phyloP scores from a whole-genome alignment of 2,797 vertebrate species.

The Crenuchus spilurus region DNA sequence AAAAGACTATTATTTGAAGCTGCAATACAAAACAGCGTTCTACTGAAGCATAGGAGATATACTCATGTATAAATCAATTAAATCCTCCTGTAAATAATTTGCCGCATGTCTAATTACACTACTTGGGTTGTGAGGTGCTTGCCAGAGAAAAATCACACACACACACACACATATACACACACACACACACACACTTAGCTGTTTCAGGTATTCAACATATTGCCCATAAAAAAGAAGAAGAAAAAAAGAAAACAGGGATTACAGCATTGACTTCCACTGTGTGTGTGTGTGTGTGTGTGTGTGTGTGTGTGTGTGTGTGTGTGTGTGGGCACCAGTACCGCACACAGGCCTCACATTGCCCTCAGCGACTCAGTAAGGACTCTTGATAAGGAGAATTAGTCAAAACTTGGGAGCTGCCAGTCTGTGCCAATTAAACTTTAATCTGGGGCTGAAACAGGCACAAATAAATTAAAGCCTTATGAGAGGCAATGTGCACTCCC shows the following conservation, averaged over 20 bases:
- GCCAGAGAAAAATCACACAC: slow-evolving; percentile 60
- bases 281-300: slow-evolving; percentile 38
- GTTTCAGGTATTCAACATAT: slow-evolving; percentile 74
- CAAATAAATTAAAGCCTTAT: slow-evolving; percentile 88
- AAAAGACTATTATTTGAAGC: slow-evolving; percentile 38
- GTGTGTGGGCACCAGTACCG: slow-evolving; percentile 63
- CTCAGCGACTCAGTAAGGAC: slow-evolving; percentile 84
- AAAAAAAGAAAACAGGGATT: slow-evolving; percentile 73
- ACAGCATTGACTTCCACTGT: slow-evolving; percentile 60
- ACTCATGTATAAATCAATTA: slow-evolving; percentile 72
- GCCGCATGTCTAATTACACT: slow-evolving; percentile 71
- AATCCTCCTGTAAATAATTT: slow-evolving; percentile 72
- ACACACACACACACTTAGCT: slow-evolving; percentile 58
- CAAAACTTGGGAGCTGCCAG: slow-evolving; percentile 87
- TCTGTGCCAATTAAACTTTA: slow-evolving; percentile 88
- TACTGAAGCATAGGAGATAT: slow-evolving; percentile 54
- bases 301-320: slow-evolving; percentile 50
- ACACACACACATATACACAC: slow-evolving; percentile 54
- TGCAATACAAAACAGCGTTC: slow-evolving; percentile 44
- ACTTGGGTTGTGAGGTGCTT: slow-evolving; percentile 63
- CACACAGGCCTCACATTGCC: slow-evolving; percentile 81
- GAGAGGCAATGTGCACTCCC: slow-evolving; percentile 83
- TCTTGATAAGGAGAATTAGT: slow-evolving; percentile 87
- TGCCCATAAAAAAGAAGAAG: slow-evolving; percentile 71
- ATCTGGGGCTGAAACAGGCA: slow-evolving; percentile 88